These are phyloP conservation scores for Ormyrus nitidulus DNA, from an alignment of 2,888 invertebrate species.

Conservation along the genomic window DNA sequence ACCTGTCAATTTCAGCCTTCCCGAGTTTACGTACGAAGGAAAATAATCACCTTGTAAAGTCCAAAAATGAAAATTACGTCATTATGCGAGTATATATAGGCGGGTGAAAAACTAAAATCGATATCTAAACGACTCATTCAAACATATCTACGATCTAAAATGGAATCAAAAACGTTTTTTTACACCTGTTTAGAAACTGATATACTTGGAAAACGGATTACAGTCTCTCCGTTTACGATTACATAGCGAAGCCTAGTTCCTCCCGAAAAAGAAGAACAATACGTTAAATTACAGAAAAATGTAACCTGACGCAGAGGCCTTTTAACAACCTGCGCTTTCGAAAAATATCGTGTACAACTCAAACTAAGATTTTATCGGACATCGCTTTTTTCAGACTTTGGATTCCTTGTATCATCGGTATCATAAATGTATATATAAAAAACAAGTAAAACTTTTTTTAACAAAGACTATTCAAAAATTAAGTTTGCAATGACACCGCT, in stretches of 20 bases:
- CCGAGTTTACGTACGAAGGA: slow-evolving; percentile 63
- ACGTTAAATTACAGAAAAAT: slow-evolving; percentile 3
- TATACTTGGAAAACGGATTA: slow-evolving; percentile 14
- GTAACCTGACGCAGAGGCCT: slow-evolving; percentile 20
- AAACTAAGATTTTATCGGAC: slow-evolving; percentile 21
- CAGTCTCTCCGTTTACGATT: not conserved
- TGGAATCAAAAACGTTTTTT: slow-evolving; percentile 1
- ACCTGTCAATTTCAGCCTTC: slow-evolving; percentile 71
- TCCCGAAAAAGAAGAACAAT: not conserved
- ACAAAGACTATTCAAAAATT: slow-evolving; percentile 37
- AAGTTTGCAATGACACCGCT: slow-evolving; percentile 13
- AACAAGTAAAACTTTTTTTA: slow-evolving; percentile 45
- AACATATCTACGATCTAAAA: slow-evolving; percentile 11
- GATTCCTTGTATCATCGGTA: slow-evolving; percentile 32
- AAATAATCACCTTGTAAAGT: slow-evolving; percentile 54
- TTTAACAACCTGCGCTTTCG: slow-evolving; percentile 13
- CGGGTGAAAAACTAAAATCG: slow-evolving; percentile 33
- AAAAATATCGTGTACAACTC: slow-evolving; percentile 20
- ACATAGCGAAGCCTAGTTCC: slow-evolving; percentile 18
- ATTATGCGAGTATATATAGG: slow-evolving; percentile 19
- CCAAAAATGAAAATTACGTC: slow-evolving; percentile 6
- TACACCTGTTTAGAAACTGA: not conserved
- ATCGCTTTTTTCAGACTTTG: slow-evolving; percentile 47
- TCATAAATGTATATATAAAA: slow-evolving; percentile 48
- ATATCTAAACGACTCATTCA: not conserved